These are phyloP conservation scores for Drosophila hamatofila DNA, from an alignment of 2,888 invertebrate genomes.

Conservation along the genomic window DNA sequence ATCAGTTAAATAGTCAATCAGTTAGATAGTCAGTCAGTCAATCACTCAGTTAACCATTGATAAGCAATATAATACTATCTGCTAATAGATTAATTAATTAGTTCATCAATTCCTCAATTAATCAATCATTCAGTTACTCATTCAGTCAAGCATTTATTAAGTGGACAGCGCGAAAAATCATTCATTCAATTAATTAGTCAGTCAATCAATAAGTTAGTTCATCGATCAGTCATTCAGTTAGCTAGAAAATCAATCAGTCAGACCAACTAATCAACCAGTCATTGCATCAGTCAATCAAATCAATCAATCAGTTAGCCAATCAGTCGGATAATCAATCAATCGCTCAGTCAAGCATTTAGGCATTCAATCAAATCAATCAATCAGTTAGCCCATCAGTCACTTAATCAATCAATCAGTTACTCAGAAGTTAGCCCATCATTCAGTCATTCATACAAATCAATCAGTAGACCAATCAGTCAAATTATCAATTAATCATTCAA, in stretches of 20 bases:
- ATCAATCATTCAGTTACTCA: background rate
- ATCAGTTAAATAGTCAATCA: background rate
- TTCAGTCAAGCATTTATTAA: too few species aligned
- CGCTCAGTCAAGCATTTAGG: background rate
- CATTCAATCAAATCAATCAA: background rate
- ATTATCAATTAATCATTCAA: background rate
- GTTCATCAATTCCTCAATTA: too few species aligned
- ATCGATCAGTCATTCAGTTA: background rate
- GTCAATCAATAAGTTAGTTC: background rate
- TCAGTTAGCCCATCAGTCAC: background rate
- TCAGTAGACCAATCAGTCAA: background rate
- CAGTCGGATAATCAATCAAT: background rate
- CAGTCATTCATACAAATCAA: background rate
- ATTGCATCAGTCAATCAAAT: background rate
- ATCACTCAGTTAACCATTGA: background rate
- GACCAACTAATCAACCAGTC: background rate
- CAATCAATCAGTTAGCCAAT: background rate
- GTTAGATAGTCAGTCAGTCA: background rate
- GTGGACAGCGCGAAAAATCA: too few species aligned
- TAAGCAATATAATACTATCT: too few species aligned
- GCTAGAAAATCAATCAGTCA: background rate
- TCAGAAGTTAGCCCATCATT: background rate
- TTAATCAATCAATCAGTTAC: background rate
- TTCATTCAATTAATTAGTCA: too few species aligned
- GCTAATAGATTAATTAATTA: too few species aligned